Base-by-base conservation (phyloP, 1,140 invertebrate species). In the Drosophila virilis region DNA sequence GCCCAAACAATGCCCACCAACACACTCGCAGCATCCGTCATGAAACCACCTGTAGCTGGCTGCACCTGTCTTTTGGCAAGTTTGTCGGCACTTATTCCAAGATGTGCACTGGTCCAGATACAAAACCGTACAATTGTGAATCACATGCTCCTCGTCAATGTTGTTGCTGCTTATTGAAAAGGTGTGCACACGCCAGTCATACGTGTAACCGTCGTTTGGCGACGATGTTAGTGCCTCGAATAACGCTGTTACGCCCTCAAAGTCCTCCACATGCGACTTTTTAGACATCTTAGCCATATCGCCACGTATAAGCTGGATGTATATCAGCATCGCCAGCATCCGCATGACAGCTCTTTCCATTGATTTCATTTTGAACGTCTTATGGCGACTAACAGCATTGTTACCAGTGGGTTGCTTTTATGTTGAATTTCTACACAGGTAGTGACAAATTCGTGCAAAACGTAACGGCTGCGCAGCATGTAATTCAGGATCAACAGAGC, bases 21-120 rank as follows among this genome's bases (percentile, higher is more conserved):
- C 94, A 92, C 98, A 99, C 92, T 98, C 96, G 93, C 98, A 99
- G 84, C 98, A 99, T 1, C 97, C 97, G 91, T 98, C 96, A 91
- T 98, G 97, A 92, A 98, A 99, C 97, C 97, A 98, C 84, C 98
- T 76, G 40, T 82, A 91, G 54, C 89, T 91, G 6, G 70, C 71
- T 15, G 89, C 89, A 58, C 89, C 89, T 40, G 80, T 84, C 17
- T 75, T 74, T 6, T 86, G 57, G 35, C 89, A 91, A 15, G 78
- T 85, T 51, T 89, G 77, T 1, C 80, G 50, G 45, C 89, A 99
- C 91, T 98, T 98, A 80, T 96, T 95, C 93, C 95, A 96, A 4
- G 97, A 97, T 93, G 96, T 96, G 92, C 98, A 98, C 81, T 97
- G 95, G 9, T 96, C 95, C 95, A 98, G 95, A 92, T 96, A 99